Evolutionary conservation across 1,140 invertebrate species (phyloP).

Genomic region (Dendrolimus punctatus): DNA sequence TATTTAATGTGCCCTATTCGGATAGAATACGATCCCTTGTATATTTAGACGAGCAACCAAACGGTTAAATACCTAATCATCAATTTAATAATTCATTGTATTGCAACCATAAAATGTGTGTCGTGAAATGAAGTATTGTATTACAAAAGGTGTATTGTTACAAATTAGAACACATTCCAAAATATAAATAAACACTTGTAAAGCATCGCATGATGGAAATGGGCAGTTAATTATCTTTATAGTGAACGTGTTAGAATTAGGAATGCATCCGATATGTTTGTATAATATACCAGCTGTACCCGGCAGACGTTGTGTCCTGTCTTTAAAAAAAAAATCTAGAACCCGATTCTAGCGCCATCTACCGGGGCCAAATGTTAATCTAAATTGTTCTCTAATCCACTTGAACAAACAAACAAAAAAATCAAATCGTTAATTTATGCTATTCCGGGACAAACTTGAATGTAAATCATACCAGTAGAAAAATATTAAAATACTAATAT

Average conservation of each 20-base stretch:
- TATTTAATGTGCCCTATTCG: conserved; percentile 67
- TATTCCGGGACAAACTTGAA: too few species aligned
- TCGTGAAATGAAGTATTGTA: conserved; percentile 17
- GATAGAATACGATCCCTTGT: conserved; percentile 52
- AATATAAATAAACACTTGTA: conserved; percentile 5
- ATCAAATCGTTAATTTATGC: too few species aligned
- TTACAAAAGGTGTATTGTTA: conserved; percentile 13
- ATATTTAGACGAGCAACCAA: conserved; percentile 51
- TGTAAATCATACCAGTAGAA: too few species aligned
- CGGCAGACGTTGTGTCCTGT: too few species aligned
- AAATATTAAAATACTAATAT: too few species aligned
- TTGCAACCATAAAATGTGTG: conserved; percentile 9
- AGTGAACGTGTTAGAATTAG: conserved; percentile 12
- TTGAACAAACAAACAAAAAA: too few species aligned
- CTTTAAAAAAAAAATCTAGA: too few species aligned
- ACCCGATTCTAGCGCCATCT: too few species aligned
- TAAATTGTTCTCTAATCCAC: too few species aligned
- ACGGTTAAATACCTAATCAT: conserved; percentile 45
- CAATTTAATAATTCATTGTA: conserved; percentile 26
- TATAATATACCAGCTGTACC: too few species aligned
- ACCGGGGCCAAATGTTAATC: too few species aligned
- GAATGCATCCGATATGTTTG: too few species aligned
- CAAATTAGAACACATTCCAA: conserved; percentile 4
- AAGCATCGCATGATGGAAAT: conserved; percentile 1
- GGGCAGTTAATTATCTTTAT: conserved; percentile 5